Evolutionary conservation across 2,797 vertebrate genomes (phyloP), one percentile per base, ranked within the genome.

Genomic region (Sebastes reedi): DNA sequence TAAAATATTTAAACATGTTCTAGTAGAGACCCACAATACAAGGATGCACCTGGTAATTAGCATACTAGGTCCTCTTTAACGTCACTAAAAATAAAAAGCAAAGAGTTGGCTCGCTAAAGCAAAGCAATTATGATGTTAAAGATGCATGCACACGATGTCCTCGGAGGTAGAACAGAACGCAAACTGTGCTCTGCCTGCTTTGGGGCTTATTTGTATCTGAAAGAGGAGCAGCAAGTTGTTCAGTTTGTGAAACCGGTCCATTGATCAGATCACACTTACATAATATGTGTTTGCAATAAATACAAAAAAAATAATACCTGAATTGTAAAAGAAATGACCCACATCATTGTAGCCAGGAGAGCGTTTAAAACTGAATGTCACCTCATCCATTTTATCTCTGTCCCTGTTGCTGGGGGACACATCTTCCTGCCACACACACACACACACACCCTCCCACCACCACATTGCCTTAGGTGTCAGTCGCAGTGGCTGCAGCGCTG

Each of bases 391-490:
- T 88, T 82, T 32, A 76, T 85, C 87, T 82, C n/a, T 42, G 29
- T 76, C 68, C 34, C 52, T 73, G 68, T 39, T 72, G 67, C 27
- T 69, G 66, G 50, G 46, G 64, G 66, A 81, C 79, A 82, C 67
- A 34, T 79, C 60, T 82, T 83, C 58, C 77, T 81, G 62, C 24
- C 30, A 29, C 39, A 6, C 39, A 42, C 39, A 42, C 39, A 42
- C 59, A 50, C 59, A n/a, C 69, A 14, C 68, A 25, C 59, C 36
- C 61, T 60, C 32, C 25, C 8, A 30, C 39, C 24, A 30, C 52
- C 88, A 76, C 55, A 79, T 84, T 74, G 87, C 75, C 39, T 30
- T 20, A 76, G 85, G 85, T 91, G 85, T 76, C 84, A 66, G 81
- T 86, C 39, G 1, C 66, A 64, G 81, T 79, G 84, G 84, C 89